These are phyloP conservation scores for Rafetus swinhoei DNA, from an alignment of 2,113 vertebrate species.

Conservation along the genomic window DNA sequence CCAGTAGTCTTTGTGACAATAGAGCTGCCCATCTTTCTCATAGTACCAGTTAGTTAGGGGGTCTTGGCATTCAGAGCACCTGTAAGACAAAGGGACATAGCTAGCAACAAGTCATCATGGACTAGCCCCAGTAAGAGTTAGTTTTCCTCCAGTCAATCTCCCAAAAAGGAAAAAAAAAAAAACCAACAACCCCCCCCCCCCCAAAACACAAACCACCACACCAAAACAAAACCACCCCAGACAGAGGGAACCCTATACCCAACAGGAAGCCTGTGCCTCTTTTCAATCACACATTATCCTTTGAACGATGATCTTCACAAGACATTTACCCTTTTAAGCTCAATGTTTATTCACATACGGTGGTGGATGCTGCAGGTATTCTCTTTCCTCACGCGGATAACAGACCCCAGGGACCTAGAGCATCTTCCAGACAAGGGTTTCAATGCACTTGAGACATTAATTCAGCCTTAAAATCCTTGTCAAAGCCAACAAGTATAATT, in stretches of 20 bases:
- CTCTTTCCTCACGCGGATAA: background rate
- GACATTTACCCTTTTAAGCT: background rate
- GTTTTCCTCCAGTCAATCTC: background rate
- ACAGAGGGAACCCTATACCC: background rate
- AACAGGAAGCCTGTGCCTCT: background rate
- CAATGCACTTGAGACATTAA: background rate
- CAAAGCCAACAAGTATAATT: background rate
- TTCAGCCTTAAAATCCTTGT: background rate
- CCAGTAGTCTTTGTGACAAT: conserved; percentile 95
- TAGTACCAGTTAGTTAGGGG: conserved; percentile 96
- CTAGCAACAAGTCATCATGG: background rate
- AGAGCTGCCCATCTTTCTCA: conserved; percentile 92
- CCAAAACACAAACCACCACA: no score
- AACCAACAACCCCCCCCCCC: no score
- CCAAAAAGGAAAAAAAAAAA: background rate
- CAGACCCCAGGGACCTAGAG: background rate
- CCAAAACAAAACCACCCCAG: background rate
- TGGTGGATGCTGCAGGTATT: background rate
- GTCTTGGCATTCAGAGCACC: conserved; percentile 94
- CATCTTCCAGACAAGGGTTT: background rate
- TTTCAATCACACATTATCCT: background rate
- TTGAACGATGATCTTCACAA: conserved; percentile 11
- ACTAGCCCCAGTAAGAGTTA: background rate
- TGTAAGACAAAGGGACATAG: conserved; percentile 62
- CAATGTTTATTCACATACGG: background rate